phyloP scores from a whole-genome alignment of 1,140 invertebrate species.

The Drosophila santomea region DNA sequence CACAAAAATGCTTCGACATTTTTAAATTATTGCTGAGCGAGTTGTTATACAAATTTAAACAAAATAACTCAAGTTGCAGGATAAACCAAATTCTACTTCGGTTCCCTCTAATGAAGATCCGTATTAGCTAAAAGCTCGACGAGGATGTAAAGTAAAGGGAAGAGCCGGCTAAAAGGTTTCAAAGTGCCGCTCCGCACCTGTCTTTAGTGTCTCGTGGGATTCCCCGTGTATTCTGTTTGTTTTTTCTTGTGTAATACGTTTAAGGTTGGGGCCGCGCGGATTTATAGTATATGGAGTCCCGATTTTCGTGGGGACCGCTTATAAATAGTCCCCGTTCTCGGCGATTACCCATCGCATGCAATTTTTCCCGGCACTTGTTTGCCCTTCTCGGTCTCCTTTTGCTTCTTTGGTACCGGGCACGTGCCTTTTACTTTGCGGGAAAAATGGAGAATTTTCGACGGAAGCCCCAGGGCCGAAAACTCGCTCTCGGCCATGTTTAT shows the following conservation, averaged over 20 bases:
- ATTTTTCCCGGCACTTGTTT: slow-evolving; percentile 27
- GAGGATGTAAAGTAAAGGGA: slow-evolving; percentile 7
- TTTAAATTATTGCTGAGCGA: too few species aligned
- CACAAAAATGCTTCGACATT: too few species aligned
- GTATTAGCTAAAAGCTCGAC: slow-evolving; percentile 30
- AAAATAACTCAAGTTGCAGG: too few species aligned
- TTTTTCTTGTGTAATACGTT: background rate
- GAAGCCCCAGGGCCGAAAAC: slow-evolving; percentile 6
- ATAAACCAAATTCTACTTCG: background rate
- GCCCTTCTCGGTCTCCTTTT: slow-evolving; percentile 9
- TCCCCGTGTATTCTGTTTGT: slow-evolving; percentile 19
- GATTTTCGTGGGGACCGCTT: slow-evolving; percentile 15
- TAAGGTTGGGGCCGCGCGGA: slow-evolving; percentile 44
- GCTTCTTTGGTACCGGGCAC: slow-evolving; percentile 13
- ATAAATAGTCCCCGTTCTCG: slow-evolving; percentile 49
- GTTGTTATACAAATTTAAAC: too few species aligned
- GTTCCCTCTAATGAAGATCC: slow-evolving; percentile 9
- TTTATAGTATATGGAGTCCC: slow-evolving; percentile 30
- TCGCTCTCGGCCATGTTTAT: slow-evolving; percentile 34
- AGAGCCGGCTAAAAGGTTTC: slow-evolving; percentile 33
- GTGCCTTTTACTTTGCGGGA: slow-evolving; percentile 4
- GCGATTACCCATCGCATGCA: slow-evolving; percentile 50
- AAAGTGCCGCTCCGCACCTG: slow-evolving; percentile 34
- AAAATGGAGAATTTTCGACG: slow-evolving; percentile 2
- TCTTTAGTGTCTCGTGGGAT: slow-evolving; percentile 25